Evolutionary conservation across 2,797 vertebrate genomes (phyloP), one percentile per base, ranked within the genome.

Genomic region (Pseudochromis fuscus): DNA sequence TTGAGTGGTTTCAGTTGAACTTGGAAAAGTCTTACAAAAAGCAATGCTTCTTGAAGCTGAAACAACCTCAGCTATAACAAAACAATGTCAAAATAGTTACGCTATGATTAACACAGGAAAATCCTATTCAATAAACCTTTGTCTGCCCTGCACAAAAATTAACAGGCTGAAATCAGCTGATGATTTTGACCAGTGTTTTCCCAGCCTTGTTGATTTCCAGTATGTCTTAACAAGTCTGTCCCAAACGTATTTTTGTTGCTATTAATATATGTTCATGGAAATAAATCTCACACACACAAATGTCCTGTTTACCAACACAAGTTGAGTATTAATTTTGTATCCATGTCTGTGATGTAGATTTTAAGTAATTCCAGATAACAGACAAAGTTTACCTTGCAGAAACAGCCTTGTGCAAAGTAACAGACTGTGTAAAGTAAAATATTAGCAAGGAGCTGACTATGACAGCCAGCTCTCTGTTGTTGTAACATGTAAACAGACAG

Each of bases 401-500:
- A 63, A 48, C 45, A 18, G 44, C 13, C 27, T 19, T 27, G 33
- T 64, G 42, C 37, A 37, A 30, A 52, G 45, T 51, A 61, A 56
- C 56, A 8, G 19, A 19, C 40, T 42, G 8, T 42, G 18, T 42
- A 9, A 42, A 19, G 18, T 66, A n/a, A 60, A 64, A 68, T 60
- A 33, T n/a, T 21, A 49, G 57, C 0, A 28, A 37, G 7, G 7
- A 18, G 24, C n/a, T 19, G 25, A 67, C 33, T 31, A 45, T 27
- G 23, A 62, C 11, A 38, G 50, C 24, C 16, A 15, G n/a, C n/a
- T 37, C 12, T 37, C 35, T 37, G 13, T 37, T 51, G 5, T 62
- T 72, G 52, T 15, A 69, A 71, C 58, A 56, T 48, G 21, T 69
- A 59, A 71, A 79, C 45, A 51, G 33, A 30, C 25, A 49, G 55